A percentile compares a stretch with the other conserved stretches of the same genome.
Conservation (phyloP, 2,888 invertebrate species). For the Erebia ligea region DNA sequence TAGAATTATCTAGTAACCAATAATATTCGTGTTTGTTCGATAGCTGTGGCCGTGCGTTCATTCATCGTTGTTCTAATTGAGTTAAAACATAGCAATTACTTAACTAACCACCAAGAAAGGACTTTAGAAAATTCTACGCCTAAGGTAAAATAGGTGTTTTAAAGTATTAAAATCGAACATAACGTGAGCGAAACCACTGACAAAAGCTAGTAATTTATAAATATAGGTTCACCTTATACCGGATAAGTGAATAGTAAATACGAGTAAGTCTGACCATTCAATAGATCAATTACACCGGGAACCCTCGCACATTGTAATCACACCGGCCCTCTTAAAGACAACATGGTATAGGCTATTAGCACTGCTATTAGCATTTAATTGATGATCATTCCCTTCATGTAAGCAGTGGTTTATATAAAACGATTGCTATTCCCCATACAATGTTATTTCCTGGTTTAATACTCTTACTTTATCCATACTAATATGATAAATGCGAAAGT, state of each 20-base stretch:
- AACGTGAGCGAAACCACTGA: too few species aligned
- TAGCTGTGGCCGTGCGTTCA: too few species aligned
- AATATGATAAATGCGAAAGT: too few species aligned
- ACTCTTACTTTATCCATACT: background rate
- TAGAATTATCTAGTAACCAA: too few species aligned
- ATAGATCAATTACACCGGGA: conserved; percentile 3
- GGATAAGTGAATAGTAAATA: background rate
- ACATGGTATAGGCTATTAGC: conserved; percentile 5
- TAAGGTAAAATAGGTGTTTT: too few species aligned
- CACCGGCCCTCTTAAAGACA: background rate
- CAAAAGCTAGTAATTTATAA: background rate
- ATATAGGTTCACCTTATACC: background rate
- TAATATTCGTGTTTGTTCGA: too few species aligned
- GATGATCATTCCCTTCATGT: conserved; percentile 9
- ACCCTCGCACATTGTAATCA: conserved; percentile 21
- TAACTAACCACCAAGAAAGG: too few species aligned
- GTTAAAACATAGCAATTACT: too few species aligned
- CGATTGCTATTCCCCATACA: background rate
- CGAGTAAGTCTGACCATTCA: background rate
- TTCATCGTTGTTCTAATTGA: too few species aligned
- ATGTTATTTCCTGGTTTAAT: background rate
- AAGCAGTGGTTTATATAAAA: conserved; percentile 3
- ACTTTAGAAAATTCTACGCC: too few species aligned
- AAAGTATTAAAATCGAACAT: too few species aligned
- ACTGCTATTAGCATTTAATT: conserved; percentile 5